These are phyloP conservation scores for Mixornis gularis DNA, from an alignment of 2,113 vertebrate species.

Conservation along the genomic window DNA sequence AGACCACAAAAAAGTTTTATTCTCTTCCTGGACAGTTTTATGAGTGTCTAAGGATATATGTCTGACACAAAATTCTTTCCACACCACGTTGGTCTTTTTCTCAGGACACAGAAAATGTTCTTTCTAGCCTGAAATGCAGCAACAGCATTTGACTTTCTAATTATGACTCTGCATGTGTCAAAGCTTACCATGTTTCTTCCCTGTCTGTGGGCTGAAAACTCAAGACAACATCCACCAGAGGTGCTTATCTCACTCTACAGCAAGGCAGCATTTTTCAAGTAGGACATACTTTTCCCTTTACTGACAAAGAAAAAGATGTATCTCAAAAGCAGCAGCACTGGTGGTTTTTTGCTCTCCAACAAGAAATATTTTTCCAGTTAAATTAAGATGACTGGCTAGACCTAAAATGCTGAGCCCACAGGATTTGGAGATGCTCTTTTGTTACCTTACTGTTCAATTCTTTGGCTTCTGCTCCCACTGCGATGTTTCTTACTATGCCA, in stretches of 20 bases:
- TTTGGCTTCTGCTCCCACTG: background rate
- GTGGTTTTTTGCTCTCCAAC: background rate
- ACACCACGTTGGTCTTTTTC: background rate
- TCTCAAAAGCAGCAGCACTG: background rate
- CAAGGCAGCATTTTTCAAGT: background rate
- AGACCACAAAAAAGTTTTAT: background rate
- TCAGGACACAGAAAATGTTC: background rate
- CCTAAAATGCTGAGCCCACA: background rate
- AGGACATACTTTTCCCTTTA: background rate
- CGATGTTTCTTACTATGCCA: background rate
- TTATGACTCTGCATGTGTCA: background rate
- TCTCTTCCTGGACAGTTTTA: background rate
- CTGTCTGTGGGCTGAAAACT: background rate
- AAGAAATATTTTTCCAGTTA: background rate
- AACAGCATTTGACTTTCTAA: background rate
- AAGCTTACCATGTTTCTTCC: background rate
- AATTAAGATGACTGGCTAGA: background rate
- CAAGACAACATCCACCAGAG: background rate
- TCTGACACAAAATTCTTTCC: background rate
- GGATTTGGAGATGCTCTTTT: background rate
- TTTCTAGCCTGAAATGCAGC: background rate
- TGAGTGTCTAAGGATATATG: background rate
- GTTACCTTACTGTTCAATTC: background rate
- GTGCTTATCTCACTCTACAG: background rate
- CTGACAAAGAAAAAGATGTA: background rate